phyloP scores from a whole-genome alignment of 2,113 vertebrate genomes.

The Cacatua alba region DNA sequence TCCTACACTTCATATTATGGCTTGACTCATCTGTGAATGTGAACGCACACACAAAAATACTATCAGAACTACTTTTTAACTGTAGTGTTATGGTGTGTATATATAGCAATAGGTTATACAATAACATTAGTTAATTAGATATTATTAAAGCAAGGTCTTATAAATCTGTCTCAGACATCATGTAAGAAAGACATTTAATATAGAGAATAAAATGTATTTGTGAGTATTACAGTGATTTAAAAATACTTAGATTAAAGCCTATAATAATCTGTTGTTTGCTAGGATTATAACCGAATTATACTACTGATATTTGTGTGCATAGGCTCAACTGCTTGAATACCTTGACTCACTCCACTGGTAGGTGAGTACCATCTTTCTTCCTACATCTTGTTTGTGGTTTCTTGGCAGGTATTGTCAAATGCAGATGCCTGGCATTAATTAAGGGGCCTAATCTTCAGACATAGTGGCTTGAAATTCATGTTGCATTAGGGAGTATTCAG shows the following conservation, averaged over 20 bases:
- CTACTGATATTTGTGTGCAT: not conserved
- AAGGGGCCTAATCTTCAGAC: not conserved
- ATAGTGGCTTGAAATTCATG: not conserved
- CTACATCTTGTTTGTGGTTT: not conserved
- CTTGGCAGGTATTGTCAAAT: slow-evolving; percentile 1
- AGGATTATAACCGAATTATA: not conserved
- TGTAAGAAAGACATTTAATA: not conserved
- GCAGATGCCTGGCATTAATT: not conserved
- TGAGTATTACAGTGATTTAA: not conserved
- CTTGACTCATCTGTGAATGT: not conserved
- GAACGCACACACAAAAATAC: not conserved
- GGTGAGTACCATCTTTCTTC: not conserved
- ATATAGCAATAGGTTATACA: not conserved
- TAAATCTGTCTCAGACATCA: not conserved
- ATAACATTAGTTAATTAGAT: not conserved
- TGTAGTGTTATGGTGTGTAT: not conserved
- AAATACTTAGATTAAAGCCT: slow-evolving; percentile 2
- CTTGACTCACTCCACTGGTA: not conserved
- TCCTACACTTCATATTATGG: not conserved
- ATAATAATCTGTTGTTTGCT: not conserved
- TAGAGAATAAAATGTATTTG: not conserved
- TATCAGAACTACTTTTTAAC: not conserved
- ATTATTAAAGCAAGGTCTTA: not conserved
- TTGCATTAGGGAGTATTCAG: not conserved
- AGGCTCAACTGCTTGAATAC: not conserved